A percentile compares a stretch with the other conserved stretches of the same genome.
Evolutionary conservation across 1,140 invertebrate species (phyloP).

Genomic region (Thrips palmi): DNA sequence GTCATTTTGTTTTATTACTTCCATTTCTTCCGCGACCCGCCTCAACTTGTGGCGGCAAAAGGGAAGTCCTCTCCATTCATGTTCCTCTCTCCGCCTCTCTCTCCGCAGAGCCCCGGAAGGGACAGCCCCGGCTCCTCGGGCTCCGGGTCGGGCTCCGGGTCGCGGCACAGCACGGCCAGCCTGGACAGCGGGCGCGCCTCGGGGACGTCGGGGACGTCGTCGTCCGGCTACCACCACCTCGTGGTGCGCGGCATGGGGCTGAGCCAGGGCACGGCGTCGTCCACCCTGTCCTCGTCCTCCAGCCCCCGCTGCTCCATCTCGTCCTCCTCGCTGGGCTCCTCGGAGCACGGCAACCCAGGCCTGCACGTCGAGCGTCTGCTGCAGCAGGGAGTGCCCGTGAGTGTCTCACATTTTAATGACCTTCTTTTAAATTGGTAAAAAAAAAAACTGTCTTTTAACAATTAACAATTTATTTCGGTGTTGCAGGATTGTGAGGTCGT

Average conservation of each 20-base stretch:
- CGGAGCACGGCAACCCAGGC: slow-evolving; percentile 28
- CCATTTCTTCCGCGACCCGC: neutral
- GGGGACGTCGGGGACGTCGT: too few relatives aligned
- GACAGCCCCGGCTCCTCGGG: slow-evolving; percentile 78
- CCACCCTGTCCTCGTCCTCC: slow-evolving; percentile 13
- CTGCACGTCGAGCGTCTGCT: slow-evolving; percentile 41
- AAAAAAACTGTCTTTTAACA: slow-evolving; percentile 4
- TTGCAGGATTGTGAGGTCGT: slow-evolving; percentile 79
- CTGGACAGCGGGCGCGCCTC: slow-evolving; percentile 83
- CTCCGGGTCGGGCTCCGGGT: slow-evolving; percentile 52
- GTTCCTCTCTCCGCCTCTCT: neutral
- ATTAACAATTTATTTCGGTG: neutral
- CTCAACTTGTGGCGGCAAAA: neutral
- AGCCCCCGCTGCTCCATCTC: slow-evolving; percentile 34
- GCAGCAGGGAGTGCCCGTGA: slow-evolving; percentile 35
- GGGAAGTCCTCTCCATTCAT: neutral
- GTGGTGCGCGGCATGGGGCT: too few relatives aligned
- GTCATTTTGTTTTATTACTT: neutral
- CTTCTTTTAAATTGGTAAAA: neutral
- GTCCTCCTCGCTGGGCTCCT: slow-evolving; percentile 56
- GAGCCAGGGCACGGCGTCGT: slow-evolving; percentile 26
- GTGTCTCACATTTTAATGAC: slow-evolving; percentile 10
- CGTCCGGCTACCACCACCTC: slow-evolving; percentile 36
- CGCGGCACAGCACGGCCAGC: slow-evolving; percentile 77
- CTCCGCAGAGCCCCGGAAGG: slow-evolving; percentile 57